Conservation (phyloP, 1,140 invertebrate genomes). For the Dysdera silvatica region DNA sequence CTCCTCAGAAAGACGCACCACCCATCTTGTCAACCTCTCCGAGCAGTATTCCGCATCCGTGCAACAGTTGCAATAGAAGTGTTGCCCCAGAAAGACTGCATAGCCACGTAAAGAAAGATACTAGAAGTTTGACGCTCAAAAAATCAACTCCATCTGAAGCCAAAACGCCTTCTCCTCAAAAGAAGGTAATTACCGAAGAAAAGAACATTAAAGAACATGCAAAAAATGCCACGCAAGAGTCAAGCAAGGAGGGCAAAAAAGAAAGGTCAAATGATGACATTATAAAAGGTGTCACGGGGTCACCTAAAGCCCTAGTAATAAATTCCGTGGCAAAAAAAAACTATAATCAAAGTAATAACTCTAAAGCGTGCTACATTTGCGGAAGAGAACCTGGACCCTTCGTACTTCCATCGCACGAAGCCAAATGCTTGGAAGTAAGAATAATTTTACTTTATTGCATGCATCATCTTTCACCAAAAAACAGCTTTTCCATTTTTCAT, state of each 20-base stretch:
- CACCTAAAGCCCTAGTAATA: constrained; percentile 17
- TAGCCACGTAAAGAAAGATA: constrained; percentile 48
- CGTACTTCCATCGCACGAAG: constrained; percentile 40
- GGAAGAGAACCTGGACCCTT: constrained; percentile 45
- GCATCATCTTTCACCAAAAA: background rate
- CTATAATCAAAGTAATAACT: background rate
- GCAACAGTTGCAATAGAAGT: constrained; percentile 50
- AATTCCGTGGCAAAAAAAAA: background rate
- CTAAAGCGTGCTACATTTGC: constrained; percentile 43
- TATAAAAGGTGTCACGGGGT: background rate
- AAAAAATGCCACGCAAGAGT: too few species aligned
- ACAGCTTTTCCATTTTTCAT: too few species aligned
- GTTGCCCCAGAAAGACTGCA: constrained; percentile 54
- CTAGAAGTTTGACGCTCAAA: constrained; percentile 17
- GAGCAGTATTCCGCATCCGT: constrained; percentile 47
- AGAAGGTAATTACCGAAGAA: background rate
- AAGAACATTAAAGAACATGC: too few species aligned
- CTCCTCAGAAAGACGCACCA: background rate
- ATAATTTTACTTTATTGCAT: background rate
- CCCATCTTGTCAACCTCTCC: background rate
- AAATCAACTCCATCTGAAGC: constrained; percentile 10
- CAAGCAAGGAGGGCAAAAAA: constrained; percentile 39
- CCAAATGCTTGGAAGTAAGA: constrained; percentile 41
- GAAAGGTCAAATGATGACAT: constrained; percentile 1
- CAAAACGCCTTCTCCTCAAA: constrained; percentile 4